These are phyloP conservation scores for Enchytraeus crypticus DNA, from an alignment of 2,888 invertebrate species.

Conservation along the genomic window DNA sequence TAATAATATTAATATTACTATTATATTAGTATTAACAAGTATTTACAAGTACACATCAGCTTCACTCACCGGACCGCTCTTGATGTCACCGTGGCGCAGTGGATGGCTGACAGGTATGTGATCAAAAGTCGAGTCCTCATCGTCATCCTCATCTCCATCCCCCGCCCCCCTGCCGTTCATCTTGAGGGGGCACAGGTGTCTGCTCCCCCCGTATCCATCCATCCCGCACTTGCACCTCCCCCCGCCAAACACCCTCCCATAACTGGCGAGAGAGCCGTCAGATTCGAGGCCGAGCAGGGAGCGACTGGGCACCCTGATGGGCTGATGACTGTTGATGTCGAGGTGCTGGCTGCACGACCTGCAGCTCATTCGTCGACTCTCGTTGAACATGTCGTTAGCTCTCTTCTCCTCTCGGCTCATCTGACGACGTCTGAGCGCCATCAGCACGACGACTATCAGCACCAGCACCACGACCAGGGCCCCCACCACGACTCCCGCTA, in stretches of 20 bases:
- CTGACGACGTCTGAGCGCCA: background rate
- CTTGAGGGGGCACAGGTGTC: background rate
- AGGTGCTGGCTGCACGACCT: background rate
- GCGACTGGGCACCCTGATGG: background rate
- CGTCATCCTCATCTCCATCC: constrained; percentile 3
- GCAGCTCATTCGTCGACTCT: background rate
- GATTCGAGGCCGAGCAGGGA: background rate
- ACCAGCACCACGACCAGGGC: background rate
- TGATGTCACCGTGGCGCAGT: constrained; percentile 2
- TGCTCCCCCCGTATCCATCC: background rate
- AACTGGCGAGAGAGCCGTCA: background rate
- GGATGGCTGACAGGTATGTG: background rate
- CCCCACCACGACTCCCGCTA: background rate
- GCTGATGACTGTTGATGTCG: background rate
- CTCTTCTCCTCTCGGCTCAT: background rate
- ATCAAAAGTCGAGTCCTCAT: background rate
- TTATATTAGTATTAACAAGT: no score
- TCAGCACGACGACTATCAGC: background rate
- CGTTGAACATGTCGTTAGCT: background rate
- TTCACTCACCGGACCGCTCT: no score
- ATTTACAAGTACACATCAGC: no score
- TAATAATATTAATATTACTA: no score
- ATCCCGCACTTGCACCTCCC: background rate
- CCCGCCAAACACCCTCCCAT: background rate
- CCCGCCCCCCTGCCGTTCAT: background rate